Percentiles rank a stretch among this genome's conserved stretches.
These are phyloP conservation scores for Glareola pratincola DNA, from an alignment of 2,113 vertebrate genomes.

Conservation along the genomic window DNA sequence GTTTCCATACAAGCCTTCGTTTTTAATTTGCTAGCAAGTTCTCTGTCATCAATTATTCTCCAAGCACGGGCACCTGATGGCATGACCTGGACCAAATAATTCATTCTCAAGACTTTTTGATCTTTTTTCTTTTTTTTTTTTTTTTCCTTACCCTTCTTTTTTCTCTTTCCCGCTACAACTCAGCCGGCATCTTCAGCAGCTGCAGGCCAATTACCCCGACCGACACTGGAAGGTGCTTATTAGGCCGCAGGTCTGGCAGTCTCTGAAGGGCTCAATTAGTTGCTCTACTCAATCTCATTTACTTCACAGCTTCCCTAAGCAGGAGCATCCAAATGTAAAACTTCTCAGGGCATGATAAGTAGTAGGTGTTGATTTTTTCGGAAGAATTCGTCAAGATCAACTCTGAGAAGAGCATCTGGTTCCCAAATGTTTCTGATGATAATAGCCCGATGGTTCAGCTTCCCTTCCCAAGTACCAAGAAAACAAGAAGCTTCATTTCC, in stretches of 20 bases:
- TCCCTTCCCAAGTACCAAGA: neutral
- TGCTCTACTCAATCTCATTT: constrained; percentile 12
- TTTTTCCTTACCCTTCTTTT: neutral
- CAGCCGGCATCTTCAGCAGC: neutral
- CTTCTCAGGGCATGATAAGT: neutral
- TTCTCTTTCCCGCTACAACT: neutral
- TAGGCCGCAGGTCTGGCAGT: neutral
- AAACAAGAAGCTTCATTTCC: neutral
- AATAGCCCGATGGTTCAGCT: neutral
- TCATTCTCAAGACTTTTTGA: neutral
- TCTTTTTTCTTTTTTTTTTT: neutral
- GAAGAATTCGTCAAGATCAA: neutral
- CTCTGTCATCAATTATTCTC: neutral
- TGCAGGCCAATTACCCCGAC: neutral
- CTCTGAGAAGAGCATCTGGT: neutral
- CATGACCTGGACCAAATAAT: neutral
- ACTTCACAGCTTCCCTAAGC: constrained; percentile 15
- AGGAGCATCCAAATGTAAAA: neutral
- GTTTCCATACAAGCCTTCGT: neutral
- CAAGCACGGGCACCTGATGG: neutral
- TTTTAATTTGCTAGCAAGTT: neutral
- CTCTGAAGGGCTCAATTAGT: constrained; percentile 12
- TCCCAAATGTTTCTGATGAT: neutral
- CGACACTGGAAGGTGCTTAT: neutral
- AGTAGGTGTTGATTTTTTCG: neutral